phyloP scores from a whole-genome alignment of 2,797 vertebrate species.

The Eutrigla gurnardus region DNA sequence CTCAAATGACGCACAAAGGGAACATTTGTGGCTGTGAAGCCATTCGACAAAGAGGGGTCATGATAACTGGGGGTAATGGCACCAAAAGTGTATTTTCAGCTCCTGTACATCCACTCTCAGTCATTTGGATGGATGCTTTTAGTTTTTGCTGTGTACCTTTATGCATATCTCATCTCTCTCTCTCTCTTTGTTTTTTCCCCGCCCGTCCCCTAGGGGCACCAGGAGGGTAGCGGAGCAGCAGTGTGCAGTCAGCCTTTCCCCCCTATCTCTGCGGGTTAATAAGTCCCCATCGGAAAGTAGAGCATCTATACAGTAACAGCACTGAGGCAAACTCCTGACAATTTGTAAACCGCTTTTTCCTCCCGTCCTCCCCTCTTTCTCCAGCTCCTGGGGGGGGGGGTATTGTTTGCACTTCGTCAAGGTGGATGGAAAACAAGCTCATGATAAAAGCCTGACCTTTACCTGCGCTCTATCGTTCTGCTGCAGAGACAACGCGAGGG shows the following conservation, averaged over 20 bases:
- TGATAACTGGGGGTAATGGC: conserved; percentile 65
- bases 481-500: conserved; percentile 53
- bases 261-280: conserved; percentile 55
- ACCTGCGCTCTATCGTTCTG: conserved; percentile 59
- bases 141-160: conserved; percentile 19
- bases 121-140: conserved; percentile 64
- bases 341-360: conserved; percentile 7
- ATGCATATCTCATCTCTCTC: conserved; percentile 31
- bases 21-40: conserved; percentile 68
- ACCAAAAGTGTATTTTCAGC: conserved; percentile 61
- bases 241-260: conserved; percentile 42
- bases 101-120: conserved; percentile 55
- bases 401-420: conserved; percentile 37
- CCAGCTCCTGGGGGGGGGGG: background rate
- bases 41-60: conserved; percentile 74
- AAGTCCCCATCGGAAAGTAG: conserved; percentile 51
- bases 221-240: background rate
- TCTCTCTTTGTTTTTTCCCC: conserved; percentile 32
- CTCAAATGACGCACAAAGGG: conserved; percentile 62
- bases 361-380: conserved; percentile 6
- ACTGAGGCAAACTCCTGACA: conserved; percentile 19
- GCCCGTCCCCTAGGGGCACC: conserved; percentile 30
- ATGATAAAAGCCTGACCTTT: conserved; percentile 77
- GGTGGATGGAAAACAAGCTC: conserved; percentile 58
- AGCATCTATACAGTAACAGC: conserved; percentile 18